Evolutionary conservation across 2,888 invertebrate genomes (phyloP), one percentile per base, ranked within the genome.

Genomic region (Tiliacea citrago): DNA sequence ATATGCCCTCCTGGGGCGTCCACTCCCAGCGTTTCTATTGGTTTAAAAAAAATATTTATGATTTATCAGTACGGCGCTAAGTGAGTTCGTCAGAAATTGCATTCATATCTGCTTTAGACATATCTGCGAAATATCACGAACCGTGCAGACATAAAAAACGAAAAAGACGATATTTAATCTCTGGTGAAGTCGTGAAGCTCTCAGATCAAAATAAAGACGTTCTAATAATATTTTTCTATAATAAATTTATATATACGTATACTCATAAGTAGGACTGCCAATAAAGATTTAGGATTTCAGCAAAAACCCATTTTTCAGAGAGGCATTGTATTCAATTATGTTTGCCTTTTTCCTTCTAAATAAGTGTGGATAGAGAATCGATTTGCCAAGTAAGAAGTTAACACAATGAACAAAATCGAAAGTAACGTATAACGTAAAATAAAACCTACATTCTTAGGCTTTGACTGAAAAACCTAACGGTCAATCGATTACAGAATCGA

Each of bases 341-440:
- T 71, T 65, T n/a, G 12, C n/a, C 42, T 53, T 71, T 55, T 13
- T 12, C 16, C 42, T 57, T 58, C 18, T 67, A 16, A 53, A 69
- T 69, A 47, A 39, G 57, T 57, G 12, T 55, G 35, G 8, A 24
- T 35, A 29, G 39, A 47, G 18, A 51, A 65, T 79, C 62, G 53
- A 63, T 77, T 79, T 55, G 35, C 55, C 12, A 55, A 39, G 42
- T 24, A 16, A 45, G 2, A 78, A 55, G n/a, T 45, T 16, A 24
- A 21, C 9, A 66, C 62, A 70, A 77, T 45, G 10, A 47, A 57
- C 71, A 45, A 68, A 58, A 67, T 58, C 83, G 72, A 80, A 77
- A 82, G 67, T 71, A 47, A 73, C 24, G 29, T 29, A 5, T 49
- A 21, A 24, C 16, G 10, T 55, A 45, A 77, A 81, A 77, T 39